phyloP scores from a whole-genome alignment of 2,797 vertebrate species.

The Sebastes taczanowskii region DNA sequence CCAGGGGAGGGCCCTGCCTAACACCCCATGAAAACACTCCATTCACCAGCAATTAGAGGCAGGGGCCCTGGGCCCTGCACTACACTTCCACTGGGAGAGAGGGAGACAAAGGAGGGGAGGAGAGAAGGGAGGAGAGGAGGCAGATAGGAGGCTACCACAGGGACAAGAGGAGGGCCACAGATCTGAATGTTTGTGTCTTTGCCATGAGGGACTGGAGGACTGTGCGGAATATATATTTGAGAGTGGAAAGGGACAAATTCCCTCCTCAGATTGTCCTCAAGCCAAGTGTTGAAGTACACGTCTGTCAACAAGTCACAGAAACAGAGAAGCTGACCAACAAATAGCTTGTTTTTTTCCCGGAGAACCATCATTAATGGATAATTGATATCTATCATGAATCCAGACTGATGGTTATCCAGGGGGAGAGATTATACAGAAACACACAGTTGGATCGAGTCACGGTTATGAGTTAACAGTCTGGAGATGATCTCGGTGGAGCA shows the following conservation, averaged over 20 bases:
- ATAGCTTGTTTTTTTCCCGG: not conserved
- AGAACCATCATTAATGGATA: constrained; percentile 37
- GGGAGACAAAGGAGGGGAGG: constrained; percentile 78
- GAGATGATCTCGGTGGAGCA: constrained; percentile 55
- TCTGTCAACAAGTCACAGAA: constrained; percentile 6
- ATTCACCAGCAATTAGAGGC: constrained; percentile 93
- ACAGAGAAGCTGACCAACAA: not conserved
- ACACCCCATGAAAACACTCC: constrained; percentile 93
- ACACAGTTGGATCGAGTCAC: constrained; percentile 45
- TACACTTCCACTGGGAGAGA: constrained; percentile 80
- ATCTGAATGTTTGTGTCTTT: constrained; percentile 36
- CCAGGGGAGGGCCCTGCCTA: constrained; percentile 86
- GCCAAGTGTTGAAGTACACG: not conserved
- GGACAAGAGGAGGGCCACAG: constrained; percentile 54
- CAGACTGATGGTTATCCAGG: constrained; percentile 28
- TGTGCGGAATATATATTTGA: not conserved
- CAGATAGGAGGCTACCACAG: constrained; percentile 61
- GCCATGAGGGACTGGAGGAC: constrained; percentile 27
- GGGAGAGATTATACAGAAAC: constrained; percentile 43
- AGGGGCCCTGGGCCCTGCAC: constrained; percentile 79
- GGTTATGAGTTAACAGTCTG: constrained; percentile 64
- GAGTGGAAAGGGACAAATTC: constrained; percentile 4
- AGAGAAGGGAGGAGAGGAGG: constrained; percentile 42
- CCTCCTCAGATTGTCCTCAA: not conserved
- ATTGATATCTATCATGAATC: constrained; percentile 54